Conservation (phyloP, 2,888 invertebrate species). For the Drosophila maculinotata region DNA sequence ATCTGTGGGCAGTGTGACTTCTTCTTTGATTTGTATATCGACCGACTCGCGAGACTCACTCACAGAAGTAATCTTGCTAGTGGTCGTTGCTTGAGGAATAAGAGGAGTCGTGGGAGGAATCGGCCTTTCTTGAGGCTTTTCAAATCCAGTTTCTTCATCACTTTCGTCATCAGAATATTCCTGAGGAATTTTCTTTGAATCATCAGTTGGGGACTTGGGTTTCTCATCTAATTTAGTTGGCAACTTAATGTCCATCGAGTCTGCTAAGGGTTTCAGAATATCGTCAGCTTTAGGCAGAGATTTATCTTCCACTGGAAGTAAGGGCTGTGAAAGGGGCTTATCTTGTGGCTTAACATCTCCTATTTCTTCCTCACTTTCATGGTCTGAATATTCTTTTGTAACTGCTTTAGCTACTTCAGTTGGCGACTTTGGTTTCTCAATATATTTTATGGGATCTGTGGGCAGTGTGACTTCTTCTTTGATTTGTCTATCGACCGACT, state of each 20-base stretch:
- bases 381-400: slow-evolving; percentile 7
- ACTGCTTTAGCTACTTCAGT: neutral
- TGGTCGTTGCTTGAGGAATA: neutral
- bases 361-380: slow-evolving; percentile 19
- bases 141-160: slow-evolving; percentile 9
- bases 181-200: neutral
- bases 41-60: slow-evolving; percentile 4
- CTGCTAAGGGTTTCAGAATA: slow-evolving; percentile 7
- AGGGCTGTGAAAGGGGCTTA: neutral
- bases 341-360: slow-evolving; percentile 9
- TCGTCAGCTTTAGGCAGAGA: slow-evolving; percentile 1
- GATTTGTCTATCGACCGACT: slow-evolving; percentile 4
- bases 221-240: slow-evolving; percentile 19
- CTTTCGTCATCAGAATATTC: slow-evolving; percentile 12
- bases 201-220: slow-evolving; percentile 22
- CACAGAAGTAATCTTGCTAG: neutral
- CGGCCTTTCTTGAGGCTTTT: neutral
- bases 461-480: slow-evolving; percentile 12
- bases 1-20: slow-evolving; percentile 3
- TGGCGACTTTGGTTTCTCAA: slow-evolving; percentile 6
- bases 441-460: slow-evolving; percentile 2
- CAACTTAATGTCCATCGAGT: slow-evolving; percentile 1
- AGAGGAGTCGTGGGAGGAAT: neutral
- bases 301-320: slow-evolving; percentile 11
- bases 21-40: neutral